Percentiles rank a stretch among this genome's conserved stretches.
Conservation (phyloP, 2,113 vertebrate species). For the Rhodinocichla rosea region DNA sequence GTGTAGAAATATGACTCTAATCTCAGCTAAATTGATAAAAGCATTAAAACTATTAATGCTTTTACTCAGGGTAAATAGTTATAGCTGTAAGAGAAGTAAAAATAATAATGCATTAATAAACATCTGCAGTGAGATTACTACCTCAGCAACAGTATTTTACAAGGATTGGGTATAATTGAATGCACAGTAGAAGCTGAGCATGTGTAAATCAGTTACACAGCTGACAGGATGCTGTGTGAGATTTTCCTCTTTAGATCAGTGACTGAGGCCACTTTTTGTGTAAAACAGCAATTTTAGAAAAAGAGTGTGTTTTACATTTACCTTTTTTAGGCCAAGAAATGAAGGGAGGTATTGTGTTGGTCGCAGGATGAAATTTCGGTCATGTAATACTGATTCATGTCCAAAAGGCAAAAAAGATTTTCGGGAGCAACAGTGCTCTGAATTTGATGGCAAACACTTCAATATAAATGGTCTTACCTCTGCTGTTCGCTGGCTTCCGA, state of each 20-base stretch:
- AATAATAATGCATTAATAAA: not conserved
- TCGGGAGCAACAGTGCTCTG: slow-evolving; percentile 91
- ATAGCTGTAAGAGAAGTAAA: not conserved
- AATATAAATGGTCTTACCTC: slow-evolving; percentile 93
- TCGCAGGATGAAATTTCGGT: slow-evolving; percentile 96
- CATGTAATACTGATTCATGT: slow-evolving; percentile 93
- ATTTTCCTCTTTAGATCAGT: not conserved
- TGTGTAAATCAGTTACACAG: not conserved
- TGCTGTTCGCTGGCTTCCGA: slow-evolving; percentile 92
- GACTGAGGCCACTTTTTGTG: not conserved
- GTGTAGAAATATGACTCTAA: not conserved
- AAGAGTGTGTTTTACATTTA: slow-evolving; percentile 15
- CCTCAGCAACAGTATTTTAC: not conserved
- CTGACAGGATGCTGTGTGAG: not conserved
- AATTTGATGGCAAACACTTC: slow-evolving; percentile 93
- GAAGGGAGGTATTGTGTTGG: slow-evolving; percentile 94
- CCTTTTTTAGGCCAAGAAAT: slow-evolving; percentile 83
- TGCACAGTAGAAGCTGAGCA: not conserved
- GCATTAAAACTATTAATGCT: not conserved
- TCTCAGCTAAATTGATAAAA: not conserved
- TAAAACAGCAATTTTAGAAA: not conserved
- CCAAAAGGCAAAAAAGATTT: slow-evolving; percentile 88
- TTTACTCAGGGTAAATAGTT: not conserved
- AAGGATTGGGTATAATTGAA: not conserved
- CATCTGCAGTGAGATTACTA: not conserved